Evolutionary conservation across 2,888 invertebrate species (phyloP).

Genomic region (Bugula neritina): DNA sequence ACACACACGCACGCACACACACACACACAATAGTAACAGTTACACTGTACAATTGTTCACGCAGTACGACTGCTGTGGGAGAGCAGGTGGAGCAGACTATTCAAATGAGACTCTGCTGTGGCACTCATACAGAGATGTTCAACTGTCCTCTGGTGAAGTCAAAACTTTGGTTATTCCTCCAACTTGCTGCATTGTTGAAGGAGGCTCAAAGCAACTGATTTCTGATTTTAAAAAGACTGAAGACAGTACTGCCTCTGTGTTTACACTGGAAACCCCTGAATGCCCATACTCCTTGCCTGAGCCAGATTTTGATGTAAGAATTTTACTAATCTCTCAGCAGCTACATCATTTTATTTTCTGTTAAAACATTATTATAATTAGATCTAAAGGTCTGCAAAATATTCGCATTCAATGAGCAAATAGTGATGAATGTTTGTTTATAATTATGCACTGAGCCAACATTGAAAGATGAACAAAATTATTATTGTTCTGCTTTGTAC

Average conservation of each 20-base stretch:
- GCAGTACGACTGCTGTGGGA: conserved; percentile 16
- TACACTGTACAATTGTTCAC: too few species aligned
- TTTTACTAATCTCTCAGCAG: background rate
- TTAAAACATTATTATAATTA: too few species aligned
- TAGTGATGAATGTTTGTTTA: too few species aligned
- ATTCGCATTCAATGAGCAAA: too few species aligned
- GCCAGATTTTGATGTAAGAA: background rate
- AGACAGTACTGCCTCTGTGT: background rate
- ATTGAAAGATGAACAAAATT: too few species aligned
- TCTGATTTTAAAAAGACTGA: background rate
- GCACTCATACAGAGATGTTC: background rate
- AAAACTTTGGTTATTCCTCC: background rate
- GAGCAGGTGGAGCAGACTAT: background rate
- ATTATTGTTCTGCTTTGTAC: too few species aligned
- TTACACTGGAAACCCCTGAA: background rate
- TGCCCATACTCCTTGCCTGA: background rate
- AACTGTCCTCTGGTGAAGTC: background rate
- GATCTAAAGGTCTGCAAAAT: too few species aligned
- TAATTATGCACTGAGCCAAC: too few species aligned
- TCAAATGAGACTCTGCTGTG: background rate
- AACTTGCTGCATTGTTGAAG: background rate
- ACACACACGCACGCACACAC: too few species aligned
- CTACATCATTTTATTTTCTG: too few species aligned
- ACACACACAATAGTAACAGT: too few species aligned
- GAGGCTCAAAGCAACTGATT: background rate